phyloP scores from a whole-genome alignment of 2,888 invertebrate genomes.

The Tridacna crocea region DNA sequence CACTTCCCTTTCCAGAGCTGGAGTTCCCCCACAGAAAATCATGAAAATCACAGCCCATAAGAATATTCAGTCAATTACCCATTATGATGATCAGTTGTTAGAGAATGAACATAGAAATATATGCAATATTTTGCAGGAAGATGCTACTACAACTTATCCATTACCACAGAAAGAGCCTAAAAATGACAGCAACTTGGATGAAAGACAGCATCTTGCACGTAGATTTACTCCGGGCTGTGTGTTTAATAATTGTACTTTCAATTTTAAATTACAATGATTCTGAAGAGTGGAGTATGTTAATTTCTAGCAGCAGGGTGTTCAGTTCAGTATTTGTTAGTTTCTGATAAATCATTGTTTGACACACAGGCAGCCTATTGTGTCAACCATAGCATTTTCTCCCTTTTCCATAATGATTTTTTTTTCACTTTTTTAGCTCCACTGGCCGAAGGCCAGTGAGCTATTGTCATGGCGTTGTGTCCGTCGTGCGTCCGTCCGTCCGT shows the following conservation, averaged over 20 bases:
- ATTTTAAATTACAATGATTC: too few species aligned
- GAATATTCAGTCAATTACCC: constrained; percentile 3
- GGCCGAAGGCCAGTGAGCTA: too few species aligned
- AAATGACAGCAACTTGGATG: not conserved
- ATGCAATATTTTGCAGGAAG: constrained; percentile 11
- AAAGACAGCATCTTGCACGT: not conserved
- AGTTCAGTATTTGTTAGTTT: too few species aligned
- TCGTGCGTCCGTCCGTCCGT: too few species aligned
- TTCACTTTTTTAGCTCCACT: too few species aligned
- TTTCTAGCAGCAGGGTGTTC: too few species aligned
- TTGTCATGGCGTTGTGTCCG: too few species aligned
- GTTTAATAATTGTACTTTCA: not conserved
- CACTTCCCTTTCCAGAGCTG: constrained; percentile 13
- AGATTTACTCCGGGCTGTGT: not conserved
- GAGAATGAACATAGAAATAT: constrained; percentile 12
- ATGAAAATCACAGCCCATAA: constrained; percentile 11
- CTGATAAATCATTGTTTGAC: too few species aligned
- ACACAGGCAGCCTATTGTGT: too few species aligned
- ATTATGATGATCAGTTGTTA: constrained; percentile 1
- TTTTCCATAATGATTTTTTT: too few species aligned
- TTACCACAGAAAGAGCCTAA: not conserved
- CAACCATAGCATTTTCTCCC: too few species aligned
- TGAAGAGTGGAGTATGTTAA: too few species aligned
- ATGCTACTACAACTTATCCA: not conserved
- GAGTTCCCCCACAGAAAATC: constrained; percentile 5